Conservation (phyloP, 2,888 invertebrate species). For the Drosophila paranaensis region DNA sequence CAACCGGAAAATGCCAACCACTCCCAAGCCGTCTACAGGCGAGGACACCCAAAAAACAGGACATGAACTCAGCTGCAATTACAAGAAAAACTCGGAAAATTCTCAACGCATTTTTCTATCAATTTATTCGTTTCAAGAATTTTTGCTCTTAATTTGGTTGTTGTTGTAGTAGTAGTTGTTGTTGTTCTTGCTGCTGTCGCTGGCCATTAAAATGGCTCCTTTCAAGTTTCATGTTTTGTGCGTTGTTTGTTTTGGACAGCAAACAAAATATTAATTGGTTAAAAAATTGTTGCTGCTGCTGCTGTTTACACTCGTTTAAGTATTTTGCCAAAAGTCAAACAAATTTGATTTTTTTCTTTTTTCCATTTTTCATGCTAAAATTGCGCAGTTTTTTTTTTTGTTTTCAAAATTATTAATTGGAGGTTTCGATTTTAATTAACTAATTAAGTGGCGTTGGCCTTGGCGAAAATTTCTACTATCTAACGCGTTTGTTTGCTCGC, state of each 20-base stretch:
- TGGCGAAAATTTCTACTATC: neutral
- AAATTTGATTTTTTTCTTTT: constrained; percentile 23
- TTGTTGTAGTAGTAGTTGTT: constrained; percentile 9
- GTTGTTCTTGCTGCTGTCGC: constrained; percentile 12
- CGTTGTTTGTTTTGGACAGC: constrained; percentile 16
- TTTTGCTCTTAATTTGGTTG: neutral
- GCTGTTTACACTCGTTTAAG: constrained; percentile 62
- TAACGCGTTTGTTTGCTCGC: neutral
- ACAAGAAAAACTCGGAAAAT: constrained; percentile 14
- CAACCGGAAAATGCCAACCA: constrained; percentile 63
- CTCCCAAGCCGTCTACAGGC: constrained; percentile 7
- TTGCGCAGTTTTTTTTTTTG: neutral
- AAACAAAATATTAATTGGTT: constrained; percentile 60
- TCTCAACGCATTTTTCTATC: constrained; percentile 36
- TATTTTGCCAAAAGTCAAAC: constrained; percentile 59
- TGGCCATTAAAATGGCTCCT: constrained; percentile 27
- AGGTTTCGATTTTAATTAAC: constrained; percentile 6
- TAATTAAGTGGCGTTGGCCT: constrained; percentile 8
- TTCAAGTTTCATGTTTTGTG: constrained; percentile 24
- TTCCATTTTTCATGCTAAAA: constrained; percentile 4
- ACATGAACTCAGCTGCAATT: constrained; percentile 14
- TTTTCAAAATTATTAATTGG: constrained; percentile 3
- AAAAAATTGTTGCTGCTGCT: constrained; percentile 1
- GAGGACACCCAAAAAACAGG: neutral
- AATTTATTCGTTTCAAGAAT: constrained; percentile 44